Evolutionary conservation across 2,888 invertebrate genomes (phyloP), one percentile per base, ranked within the genome.

Genomic region (Drosophila mulleri): DNA sequence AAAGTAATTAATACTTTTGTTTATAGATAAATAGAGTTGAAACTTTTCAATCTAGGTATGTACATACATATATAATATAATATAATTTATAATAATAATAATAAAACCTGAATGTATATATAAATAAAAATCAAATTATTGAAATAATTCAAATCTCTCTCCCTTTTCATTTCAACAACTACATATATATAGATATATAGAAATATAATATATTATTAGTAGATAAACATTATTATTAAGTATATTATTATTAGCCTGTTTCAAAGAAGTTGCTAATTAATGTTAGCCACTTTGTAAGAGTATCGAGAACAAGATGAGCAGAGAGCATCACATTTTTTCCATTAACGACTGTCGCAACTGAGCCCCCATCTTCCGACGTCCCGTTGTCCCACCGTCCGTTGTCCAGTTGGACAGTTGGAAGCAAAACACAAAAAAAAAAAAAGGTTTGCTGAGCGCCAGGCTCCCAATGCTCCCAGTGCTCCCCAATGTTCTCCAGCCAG

Each of bases 251-350:
- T 26, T 16, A 47, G 8, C 26, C 26, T 2, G 3, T 26, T 5
- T n/a, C 9, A 47, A 26, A 47, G 8, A 26, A 4, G 16, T 5
- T 2, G 1, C 26, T 11, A 48, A n/a, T n/a, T 11, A 48, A n/a
- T 48, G 6, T 29, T 11, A 11, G 11, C n/a, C 48, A 29, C 48
- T 29, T 20, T 16, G 26, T 5, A 20, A 75, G 67, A 14, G 64
- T 73, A 80, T 68, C 20, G 8, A 61, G 65, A 50, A 54, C 56
- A 66, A 68, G 53, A 45, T 47, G 35, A 69, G 35, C 20, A 39
- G 58, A 56, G 29, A 56, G 56, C 76, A 63, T 70, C 72, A 72
- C 69, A 82, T 82, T 84, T 80, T 84, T 84, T 68, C 80, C 84
- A 87, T 87, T 87, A 84, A 78, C 70, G 59, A 83, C 69, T 66